Percentiles rank a stretch among this genome's conserved stretches.
phyloP scores from a whole-genome alignment of 1,140 invertebrate genomes.

The Gryon sp. region DNA sequence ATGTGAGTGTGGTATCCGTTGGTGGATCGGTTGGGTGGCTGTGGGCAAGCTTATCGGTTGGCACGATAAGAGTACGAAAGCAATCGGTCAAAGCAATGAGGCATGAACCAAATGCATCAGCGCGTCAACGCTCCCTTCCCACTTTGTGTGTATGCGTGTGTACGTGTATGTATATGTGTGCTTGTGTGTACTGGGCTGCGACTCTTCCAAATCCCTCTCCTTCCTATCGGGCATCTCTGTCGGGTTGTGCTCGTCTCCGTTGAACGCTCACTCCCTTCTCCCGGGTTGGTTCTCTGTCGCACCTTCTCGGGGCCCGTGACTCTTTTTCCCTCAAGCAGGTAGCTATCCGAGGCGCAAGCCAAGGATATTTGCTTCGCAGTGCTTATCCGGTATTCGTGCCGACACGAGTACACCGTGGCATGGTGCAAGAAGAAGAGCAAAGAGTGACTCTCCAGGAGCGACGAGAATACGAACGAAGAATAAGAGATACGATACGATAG shows the following conservation, averaged over 20 bases:
- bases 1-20: not conserved
- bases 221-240: conserved; percentile 32
- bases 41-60: conserved; percentile 6
- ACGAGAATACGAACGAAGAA: conserved; percentile 61
- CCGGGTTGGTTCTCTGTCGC: conserved; percentile 34
- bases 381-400: conserved; percentile 67
- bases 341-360: conserved; percentile 55
- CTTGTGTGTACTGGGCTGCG: too few species aligned
- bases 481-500: conserved; percentile 60
- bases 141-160: too few species aligned
- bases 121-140: conserved; percentile 40
- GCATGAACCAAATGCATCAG: conserved; percentile 27
- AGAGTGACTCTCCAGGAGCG: conserved; percentile 61
- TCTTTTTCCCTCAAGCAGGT: conserved; percentile 56
- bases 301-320: conserved; percentile 39
- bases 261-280: conserved; percentile 39
- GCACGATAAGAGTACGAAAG: conserved; percentile 17
- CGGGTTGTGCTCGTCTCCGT: conserved; percentile 9
- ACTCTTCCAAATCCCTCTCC: conserved; percentile 50
- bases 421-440: conserved; percentile 65
- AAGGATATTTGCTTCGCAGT: conserved; percentile 67
- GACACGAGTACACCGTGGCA: conserved; percentile 58
- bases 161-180: too few species aligned
- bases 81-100: conserved; percentile 42
- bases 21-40: too few species aligned